Conservation (phyloP, 2,888 invertebrate genomes). For the Caenorhabditis angaria region DNA sequence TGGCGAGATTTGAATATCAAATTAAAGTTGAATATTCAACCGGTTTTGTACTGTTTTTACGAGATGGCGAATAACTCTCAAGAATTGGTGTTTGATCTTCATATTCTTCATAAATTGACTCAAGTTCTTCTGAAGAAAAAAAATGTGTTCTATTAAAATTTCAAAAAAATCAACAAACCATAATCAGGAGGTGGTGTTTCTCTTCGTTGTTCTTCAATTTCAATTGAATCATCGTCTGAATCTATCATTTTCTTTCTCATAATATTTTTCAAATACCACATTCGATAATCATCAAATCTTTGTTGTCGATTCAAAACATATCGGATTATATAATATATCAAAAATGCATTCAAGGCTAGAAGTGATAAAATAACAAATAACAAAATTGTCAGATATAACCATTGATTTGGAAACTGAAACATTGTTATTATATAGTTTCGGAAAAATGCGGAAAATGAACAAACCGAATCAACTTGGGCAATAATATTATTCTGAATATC, state of each 20-base stretch:
- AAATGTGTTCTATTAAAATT: no score
- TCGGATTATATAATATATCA: constrained; percentile 32
- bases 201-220: neutral
- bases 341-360: constrained; percentile 32
- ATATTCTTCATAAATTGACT: neutral
- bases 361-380: constrained; percentile 34
- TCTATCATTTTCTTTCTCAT: constrained; percentile 25
- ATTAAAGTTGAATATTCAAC: neutral
- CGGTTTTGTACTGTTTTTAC: neutral
- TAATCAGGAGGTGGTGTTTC: constrained; percentile 53
- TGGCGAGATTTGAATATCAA: neutral
- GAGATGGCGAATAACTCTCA: no score
- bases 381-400: constrained; percentile 43
- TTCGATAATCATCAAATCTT: constrained; percentile 29
- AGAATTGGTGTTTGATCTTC: neutral
- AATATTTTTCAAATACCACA: constrained; percentile 44
- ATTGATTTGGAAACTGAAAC: constrained; percentile 42
- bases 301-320: constrained; percentile 29
- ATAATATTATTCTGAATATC: constrained; percentile 30
- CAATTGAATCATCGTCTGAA: constrained; percentile 18
- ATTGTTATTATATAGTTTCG: no score
- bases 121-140: neutral
- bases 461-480: constrained; percentile 18
- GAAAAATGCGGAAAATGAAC: neutral
- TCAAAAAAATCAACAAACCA: constrained; percentile 27